Evolutionary conservation across 2,113 vertebrate genomes (phyloP).

Genomic region (Rhagologus leucostigma): DNA sequence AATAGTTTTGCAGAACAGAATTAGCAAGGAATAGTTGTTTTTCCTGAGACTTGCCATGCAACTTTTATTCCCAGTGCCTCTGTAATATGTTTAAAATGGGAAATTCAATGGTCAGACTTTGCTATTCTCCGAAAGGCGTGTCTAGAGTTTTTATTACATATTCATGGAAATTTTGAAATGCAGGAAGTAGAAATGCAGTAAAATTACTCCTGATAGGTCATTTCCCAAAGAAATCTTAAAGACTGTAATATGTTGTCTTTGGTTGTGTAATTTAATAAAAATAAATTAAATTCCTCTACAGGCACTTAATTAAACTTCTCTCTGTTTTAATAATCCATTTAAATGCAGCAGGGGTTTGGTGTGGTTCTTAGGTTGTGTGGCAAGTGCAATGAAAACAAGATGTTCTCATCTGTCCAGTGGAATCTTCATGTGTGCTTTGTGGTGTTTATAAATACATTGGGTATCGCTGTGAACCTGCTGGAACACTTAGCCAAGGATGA

Average conservation of each 20-base stretch:
- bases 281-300: conserved; percentile 21
- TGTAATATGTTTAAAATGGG: not conserved
- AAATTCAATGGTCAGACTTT: not conserved
- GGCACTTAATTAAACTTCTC: not conserved
- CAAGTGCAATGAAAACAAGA: not conserved
- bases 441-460: not conserved
- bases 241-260: not conserved
- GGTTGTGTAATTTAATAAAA: conserved; percentile 50
- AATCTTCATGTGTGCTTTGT: not conserved
- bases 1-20: not conserved
- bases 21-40: not conserved
- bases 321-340: conserved; percentile 6
- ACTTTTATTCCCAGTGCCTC: not conserved
- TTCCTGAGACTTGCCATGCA: not conserved
- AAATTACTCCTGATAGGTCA: conserved; percentile 52
- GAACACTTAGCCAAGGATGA: not conserved
- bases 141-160: not conserved
- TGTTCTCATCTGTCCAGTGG: conserved; percentile 14
- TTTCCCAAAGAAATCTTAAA: conserved; percentile 47
- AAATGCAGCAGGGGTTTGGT: conserved; percentile 11
- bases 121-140: conserved; percentile 4
- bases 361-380: not conserved
- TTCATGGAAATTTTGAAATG: conserved; percentile 46
- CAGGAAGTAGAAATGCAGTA: conserved; percentile 48
- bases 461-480: not conserved